These are phyloP conservation scores for Colinus virginianus DNA, from an alignment of 2,113 vertebrate genomes.

Conservation along the genomic window DNA sequence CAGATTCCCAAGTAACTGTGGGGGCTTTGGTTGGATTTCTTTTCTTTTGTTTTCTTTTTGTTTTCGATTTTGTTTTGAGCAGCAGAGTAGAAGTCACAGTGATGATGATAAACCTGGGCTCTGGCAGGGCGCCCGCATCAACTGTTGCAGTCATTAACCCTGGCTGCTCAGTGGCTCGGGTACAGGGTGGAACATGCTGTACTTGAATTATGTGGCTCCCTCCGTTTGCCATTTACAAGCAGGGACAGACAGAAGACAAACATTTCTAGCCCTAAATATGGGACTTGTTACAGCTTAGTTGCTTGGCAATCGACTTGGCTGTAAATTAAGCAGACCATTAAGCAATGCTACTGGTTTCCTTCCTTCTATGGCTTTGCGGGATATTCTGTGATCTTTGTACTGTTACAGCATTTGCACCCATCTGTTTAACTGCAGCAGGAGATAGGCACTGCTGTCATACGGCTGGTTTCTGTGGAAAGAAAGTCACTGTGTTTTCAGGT, in stretches of 20 bases:
- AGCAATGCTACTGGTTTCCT: conserved; percentile 70
- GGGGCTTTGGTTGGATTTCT: not conserved
- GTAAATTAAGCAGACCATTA: conserved; percentile 65
- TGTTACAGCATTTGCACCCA: not conserved
- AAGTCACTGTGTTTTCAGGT: not conserved
- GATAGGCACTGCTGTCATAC: rapidly evolving
- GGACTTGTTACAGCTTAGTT: conserved; percentile 57
- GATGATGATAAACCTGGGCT: not conserved
- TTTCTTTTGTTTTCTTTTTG: not conserved
- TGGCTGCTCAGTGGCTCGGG: not conserved
- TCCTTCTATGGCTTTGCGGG: conserved; percentile 62
- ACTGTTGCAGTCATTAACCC: conserved; percentile 3
- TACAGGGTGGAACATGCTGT: conserved; percentile 46
- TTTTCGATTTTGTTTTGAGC: not conserved
- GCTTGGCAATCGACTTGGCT: conserved; percentile 63
- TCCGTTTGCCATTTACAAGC: conserved; percentile 55
- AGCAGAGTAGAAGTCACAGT: not conserved
- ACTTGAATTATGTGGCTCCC: conserved; percentile 43
- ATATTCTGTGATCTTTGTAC: conserved; percentile 19
- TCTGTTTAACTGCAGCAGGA: not conserved
- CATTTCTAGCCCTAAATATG: conserved; percentile 58
- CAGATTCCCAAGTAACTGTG: not conserved
- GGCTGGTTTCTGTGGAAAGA: not conserved
- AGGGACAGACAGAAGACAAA: conserved; percentile 62
- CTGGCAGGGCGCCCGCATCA: not conserved